A percentile compares a stretch with the other conserved stretches of the same genome.
phyloP scores from a whole-genome alignment of 1,140 invertebrate genomes.

The Laupala kohalensis region DNA sequence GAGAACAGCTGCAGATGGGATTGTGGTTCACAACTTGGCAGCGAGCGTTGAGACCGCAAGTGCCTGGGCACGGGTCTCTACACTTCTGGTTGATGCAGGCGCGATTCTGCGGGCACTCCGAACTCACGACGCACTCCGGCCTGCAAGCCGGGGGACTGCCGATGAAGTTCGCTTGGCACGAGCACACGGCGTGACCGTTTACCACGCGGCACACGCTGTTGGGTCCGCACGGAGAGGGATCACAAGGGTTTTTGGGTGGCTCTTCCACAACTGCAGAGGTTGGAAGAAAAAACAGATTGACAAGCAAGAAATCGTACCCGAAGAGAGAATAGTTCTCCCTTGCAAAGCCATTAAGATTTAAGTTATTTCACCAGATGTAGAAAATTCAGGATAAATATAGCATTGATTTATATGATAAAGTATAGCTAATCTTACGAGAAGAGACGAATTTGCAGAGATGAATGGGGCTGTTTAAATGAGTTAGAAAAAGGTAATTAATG shows the following conservation, averaged over 20 bases:
- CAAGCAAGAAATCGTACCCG: not conserved
- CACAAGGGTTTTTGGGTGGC: constrained; percentile 41
- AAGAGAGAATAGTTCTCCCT: too few relatives aligned
- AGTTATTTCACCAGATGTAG: too few relatives aligned
- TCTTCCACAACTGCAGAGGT: constrained; percentile 13
- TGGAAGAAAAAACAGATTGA: constrained; percentile 3
- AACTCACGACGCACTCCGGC: constrained; percentile 33
- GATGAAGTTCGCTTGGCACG: constrained; percentile 45
- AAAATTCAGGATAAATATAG: too few relatives aligned
- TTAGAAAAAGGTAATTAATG: too few relatives aligned
- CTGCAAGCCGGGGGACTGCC: constrained; percentile 29
- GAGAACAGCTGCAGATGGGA: constrained; percentile 42
- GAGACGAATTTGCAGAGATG: too few relatives aligned
- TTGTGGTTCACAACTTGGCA: constrained; percentile 46
- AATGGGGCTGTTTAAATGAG: too few relatives aligned
- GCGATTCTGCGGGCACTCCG: constrained; percentile 30
- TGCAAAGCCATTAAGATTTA: too few relatives aligned
- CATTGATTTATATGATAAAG: too few relatives aligned
- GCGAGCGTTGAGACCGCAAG: constrained; percentile 38
- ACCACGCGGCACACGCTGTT: constrained; percentile 50
- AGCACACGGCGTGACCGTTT: constrained; percentile 32
- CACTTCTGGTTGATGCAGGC: constrained; percentile 38
- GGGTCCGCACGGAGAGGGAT: constrained; percentile 60
- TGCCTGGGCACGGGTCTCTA: constrained; percentile 31
- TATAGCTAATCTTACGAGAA: too few relatives aligned